Percentiles rank a stretch among this genome's conserved stretches.
These are phyloP conservation scores for Amitus sp. DNA, from an alignment of 2,888 invertebrate species.

Conservation along the genomic window DNA sequence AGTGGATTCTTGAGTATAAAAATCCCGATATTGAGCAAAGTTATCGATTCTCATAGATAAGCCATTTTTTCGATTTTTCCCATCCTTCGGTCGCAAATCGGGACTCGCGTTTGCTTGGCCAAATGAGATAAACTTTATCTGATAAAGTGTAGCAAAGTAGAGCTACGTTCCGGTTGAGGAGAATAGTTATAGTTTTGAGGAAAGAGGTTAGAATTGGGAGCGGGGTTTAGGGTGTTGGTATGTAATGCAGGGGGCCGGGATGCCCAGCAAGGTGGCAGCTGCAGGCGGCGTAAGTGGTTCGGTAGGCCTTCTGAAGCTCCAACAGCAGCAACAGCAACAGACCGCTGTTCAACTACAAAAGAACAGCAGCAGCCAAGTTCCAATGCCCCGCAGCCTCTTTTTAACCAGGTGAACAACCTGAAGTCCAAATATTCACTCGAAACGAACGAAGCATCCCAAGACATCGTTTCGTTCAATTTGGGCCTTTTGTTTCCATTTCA, in stretches of 20 bases:
- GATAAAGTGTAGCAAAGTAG: slow-evolving; percentile 11
- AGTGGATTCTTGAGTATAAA: too few relatives aligned
- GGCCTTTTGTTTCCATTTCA: too few relatives aligned
- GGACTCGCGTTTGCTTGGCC: too few relatives aligned
- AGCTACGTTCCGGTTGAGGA: slow-evolving; percentile 3
- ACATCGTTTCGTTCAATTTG: too few relatives aligned
- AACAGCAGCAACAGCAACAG: slow-evolving; percentile 59
- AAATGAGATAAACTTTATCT: too few relatives aligned
- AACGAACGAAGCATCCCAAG: slow-evolving; percentile 6
- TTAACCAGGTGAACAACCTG: slow-evolving; percentile 63
- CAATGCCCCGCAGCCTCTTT: slow-evolving; percentile 62
- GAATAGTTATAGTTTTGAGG: not conserved
- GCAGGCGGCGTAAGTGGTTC: slow-evolving; percentile 60
- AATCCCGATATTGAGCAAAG: too few relatives aligned
- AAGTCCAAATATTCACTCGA: slow-evolving; percentile 35
- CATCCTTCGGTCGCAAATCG: too few relatives aligned
- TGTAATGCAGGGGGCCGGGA: slow-evolving; percentile 62
- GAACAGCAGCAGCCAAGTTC: slow-evolving; percentile 59
- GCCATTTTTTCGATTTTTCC: too few relatives aligned
- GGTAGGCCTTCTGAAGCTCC: slow-evolving; percentile 62
- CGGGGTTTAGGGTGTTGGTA: slow-evolving; percentile 56
- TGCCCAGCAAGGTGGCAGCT: slow-evolving; percentile 60
- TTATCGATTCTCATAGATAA: too few relatives aligned
- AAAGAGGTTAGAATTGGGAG: slow-evolving; percentile 43
- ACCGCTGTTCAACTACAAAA: slow-evolving; percentile 57